Evolutionary conservation across 2,797 vertebrate species (phyloP).

Genomic region (Lepidocolaptes lacrymiger): DNA sequence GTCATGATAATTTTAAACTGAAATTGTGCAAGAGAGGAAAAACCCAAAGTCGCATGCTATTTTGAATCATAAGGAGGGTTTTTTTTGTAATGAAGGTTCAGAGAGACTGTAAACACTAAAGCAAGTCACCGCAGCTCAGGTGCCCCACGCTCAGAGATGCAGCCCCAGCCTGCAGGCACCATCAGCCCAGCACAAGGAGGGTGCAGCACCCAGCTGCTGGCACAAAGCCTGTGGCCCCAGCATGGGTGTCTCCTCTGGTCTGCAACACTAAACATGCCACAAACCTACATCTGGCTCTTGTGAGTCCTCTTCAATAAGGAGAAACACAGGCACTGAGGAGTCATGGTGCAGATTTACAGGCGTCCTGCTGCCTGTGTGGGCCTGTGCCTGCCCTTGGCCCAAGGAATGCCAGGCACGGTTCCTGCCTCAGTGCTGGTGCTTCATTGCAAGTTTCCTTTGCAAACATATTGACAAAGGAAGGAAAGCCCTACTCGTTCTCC

Average conservation of each 20-base stretch:
- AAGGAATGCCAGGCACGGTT: accelerated
- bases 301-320: background rate
- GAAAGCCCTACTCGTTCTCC: accelerated
- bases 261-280: background rate
- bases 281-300: accelerated
- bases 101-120: background rate
- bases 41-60: background rate
- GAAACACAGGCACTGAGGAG: background rate
- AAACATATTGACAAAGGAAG: background rate
- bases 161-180: background rate
- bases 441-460: background rate
- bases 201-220: accelerated
- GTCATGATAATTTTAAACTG: background rate
- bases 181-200: background rate
- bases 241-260: accelerated
- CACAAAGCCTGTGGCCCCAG: background rate
- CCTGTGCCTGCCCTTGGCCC: background rate
- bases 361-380: accelerated
- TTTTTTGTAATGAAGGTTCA: background rate
- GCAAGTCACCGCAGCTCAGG: background rate
- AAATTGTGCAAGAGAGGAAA: background rate
- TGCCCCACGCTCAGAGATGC: background rate
- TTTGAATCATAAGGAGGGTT: background rate
- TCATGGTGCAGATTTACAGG: accelerated
- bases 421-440: background rate